Base-by-base conservation (phyloP, 2,113 vertebrate species). In the Notothenia coriiceps region DNA sequence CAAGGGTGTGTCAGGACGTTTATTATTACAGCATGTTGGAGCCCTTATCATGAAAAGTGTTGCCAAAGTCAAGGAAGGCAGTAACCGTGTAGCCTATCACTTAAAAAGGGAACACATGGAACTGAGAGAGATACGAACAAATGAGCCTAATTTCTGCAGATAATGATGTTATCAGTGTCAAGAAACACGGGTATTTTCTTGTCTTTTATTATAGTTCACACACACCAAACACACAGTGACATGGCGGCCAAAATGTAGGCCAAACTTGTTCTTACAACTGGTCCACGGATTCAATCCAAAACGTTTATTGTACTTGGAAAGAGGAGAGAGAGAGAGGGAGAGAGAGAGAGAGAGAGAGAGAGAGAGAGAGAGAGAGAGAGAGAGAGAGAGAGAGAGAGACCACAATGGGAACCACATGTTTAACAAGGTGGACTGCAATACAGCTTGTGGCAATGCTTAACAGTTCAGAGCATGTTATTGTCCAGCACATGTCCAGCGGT, bases 331-430 rank as follows among this genome's bases (percentile, higher is more conserved):
- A 68, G 60, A 10, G 46, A 25, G 15, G 60, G 43, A 71, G 47
- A 59, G 9, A 52, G 54, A 52, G 52, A 40, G 22, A 71, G 3
- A 18, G 22, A 35, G 51, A 29, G 54, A 69, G 69, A 80, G 10
- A 68, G 56, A 10, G 40, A 47, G 51, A 33, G 50, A 69, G 72
- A 80, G 10, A 68, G 60, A 10, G 46, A 50, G 50, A 50, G n/a
- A 17, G 54, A 69, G 51, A 61, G 17, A 61, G 61, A 54, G 55
- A 57, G 67, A 76, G 54, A 70, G 46, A 70, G 51, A 18, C 52
- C 82, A 80, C 75, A 86, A 92, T 85, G 44, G 62, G 82, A 86
- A 90, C 83, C 93, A 92, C 77, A 88, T 93, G 91, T 87, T 91
- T 35, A 70, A 82, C 66, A 59, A 82, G 68, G 55, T 72, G 63